Conservation (phyloP, 30 jellyfish, hydroid and myxozoan species). For the Aurelia coerulea region DNA sequence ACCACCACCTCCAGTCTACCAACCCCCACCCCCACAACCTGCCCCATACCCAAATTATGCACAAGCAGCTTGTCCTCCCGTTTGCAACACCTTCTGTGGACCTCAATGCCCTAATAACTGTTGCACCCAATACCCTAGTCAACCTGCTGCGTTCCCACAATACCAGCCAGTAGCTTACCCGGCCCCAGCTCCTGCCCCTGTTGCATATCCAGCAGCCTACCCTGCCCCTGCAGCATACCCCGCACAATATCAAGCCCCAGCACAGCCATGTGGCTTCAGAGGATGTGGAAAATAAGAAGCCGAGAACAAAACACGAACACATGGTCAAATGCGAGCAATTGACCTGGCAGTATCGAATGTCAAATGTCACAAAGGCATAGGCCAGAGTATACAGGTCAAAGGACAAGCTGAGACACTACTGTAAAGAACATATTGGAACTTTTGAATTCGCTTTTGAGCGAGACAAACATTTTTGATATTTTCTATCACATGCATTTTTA, state of each 20-base stretch:
- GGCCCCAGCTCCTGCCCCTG: constrained; percentile 45
- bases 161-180: constrained; percentile 58
- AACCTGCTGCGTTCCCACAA: constrained; percentile 32
- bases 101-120: constrained; percentile 92
- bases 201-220: not conserved
- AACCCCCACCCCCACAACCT: constrained; percentile 75
- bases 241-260: constrained; percentile 69
- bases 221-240: constrained; percentile 41
- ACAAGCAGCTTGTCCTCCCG: constrained; percentile 79
- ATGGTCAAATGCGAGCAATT: not conserved
- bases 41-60: constrained; percentile 73
- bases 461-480: not conserved
- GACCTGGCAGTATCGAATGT: no score
- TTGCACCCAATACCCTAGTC: constrained; percentile 51
- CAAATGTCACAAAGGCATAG: not conserved
- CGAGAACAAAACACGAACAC: not conserved
- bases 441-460: constrained; percentile 4
- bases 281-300: constrained; percentile 60
- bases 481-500: constrained; percentile 22
- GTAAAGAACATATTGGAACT: not conserved
- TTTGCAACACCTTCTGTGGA: constrained; percentile 84
- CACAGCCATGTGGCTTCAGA: constrained; percentile 48
- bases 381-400: not conserved
- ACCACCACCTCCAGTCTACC: constrained; percentile 49
- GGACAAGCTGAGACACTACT: not conserved